Evolutionary conservation across 1,140 invertebrate genomes (phyloP), one percentile per base, ranked within the genome.

Genomic region (Onthophagus taurus): DNA sequence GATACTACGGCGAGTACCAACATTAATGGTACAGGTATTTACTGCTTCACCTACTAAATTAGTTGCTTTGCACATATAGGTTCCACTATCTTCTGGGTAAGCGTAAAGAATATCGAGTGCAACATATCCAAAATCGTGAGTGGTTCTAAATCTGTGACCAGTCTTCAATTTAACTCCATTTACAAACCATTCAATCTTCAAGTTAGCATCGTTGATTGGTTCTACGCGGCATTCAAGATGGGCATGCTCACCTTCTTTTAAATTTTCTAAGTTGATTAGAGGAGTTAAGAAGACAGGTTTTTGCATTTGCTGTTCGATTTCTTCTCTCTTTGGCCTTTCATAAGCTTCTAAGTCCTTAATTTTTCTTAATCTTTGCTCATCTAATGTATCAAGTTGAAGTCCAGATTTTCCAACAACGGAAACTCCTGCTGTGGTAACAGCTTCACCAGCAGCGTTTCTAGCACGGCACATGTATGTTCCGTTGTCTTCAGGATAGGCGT

Each of bases 61-160:
- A 5, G 83, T 91, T 23, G 93, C 93, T 64, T 86, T 85, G 70
- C 90, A 94, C 74, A 90, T 90, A 65, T 96, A 97, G 8, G 87
- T 91, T 46, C 90, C 89, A 45, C 85, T 85, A 66, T 97, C 93
- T 71, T 97, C 92, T 34, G 87, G 75, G 63, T 93, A 96, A 2
- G 86, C 80, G 64, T 95, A 95, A 7, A 96, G 69, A 56, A 97
- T 86, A 64, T 97, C 92, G 42, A 97, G 72, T 34, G 90, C 86
- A 21, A 97, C 92, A 63, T 95, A 96, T 23, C 92, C 92, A 64
- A 97, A 96, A 60, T 97, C 92, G 66, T 96, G 89, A 14, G 86
- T 89, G 17, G 87, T 91, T 60, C 87, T 80, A 69, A 85, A 91
- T 43, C 87, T 78, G 62, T 90, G 86, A n/a, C 88, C 88, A 14